A percentile compares a stretch with the other conserved stretches of the same genome.
These are phyloP conservation scores for Rhabdomys pumilio DNA, from an alignment of 2,797 vertebrate species.

Conservation along the genomic window DNA sequence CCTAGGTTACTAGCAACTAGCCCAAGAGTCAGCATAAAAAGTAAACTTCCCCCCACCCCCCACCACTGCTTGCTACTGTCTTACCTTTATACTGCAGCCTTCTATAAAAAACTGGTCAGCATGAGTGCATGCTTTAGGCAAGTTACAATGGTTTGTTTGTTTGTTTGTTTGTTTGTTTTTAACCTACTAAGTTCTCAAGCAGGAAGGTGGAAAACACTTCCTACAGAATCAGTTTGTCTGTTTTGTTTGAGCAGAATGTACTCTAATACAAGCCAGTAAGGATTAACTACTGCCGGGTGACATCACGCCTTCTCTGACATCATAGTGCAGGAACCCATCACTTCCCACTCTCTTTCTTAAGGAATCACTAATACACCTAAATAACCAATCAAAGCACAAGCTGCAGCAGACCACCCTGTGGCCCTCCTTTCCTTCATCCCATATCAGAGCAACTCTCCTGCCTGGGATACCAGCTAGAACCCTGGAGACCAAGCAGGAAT, in stretches of 20 bases:
- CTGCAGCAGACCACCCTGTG: not conserved
- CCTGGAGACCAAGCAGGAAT: not conserved
- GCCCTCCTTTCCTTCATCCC: not conserved
- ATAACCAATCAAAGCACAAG: not conserved
- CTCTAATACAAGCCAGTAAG: not conserved
- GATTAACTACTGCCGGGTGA: not conserved
- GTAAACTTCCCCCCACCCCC: too few relatives aligned
- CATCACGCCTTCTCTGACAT: not conserved
- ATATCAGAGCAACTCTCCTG: not conserved
- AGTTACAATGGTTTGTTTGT: not conserved
- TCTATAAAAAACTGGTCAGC: not conserved
- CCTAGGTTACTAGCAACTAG: not conserved
- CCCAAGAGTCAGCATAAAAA: not conserved
- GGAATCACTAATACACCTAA: not conserved
- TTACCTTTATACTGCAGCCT: slow-evolving; percentile 15
- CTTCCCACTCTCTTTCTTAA: not conserved
- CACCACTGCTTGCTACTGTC: not conserved
- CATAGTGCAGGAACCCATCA: not conserved
- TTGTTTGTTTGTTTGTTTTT: not conserved
- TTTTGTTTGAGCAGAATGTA: not conserved
- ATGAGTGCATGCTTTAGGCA: not conserved
- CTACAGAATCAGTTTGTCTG: not conserved
- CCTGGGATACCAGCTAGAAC: not conserved
- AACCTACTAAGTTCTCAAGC: not conserved
- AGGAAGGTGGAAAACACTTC: not conserved